These are phyloP conservation scores for Petaurus breviceps DNA, from an alignment of 2,113 vertebrate species.

Conservation along the genomic window DNA sequence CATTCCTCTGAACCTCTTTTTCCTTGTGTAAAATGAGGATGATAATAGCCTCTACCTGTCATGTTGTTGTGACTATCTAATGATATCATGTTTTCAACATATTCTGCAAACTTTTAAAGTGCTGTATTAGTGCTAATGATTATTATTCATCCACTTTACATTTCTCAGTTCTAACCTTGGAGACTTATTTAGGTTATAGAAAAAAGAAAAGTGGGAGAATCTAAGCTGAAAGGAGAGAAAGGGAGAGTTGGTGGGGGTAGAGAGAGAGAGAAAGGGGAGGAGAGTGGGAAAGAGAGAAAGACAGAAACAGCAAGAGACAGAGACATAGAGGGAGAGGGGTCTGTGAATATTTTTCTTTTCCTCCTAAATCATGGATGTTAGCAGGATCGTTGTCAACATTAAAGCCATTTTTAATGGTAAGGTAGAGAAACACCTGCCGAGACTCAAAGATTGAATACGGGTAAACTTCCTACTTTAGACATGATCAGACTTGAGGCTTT, in stretches of 20 bases:
- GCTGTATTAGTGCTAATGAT: neutral
- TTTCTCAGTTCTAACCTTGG: neutral
- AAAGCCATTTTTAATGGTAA: neutral
- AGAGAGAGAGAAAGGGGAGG: neutral
- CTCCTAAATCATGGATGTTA: neutral
- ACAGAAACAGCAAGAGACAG: too few relatives aligned
- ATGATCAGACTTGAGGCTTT: conserved; percentile 38
- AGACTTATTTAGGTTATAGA: neutral
- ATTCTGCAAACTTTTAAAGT: neutral
- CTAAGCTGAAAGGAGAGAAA: neutral
- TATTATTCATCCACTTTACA: neutral
- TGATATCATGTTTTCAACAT: neutral
- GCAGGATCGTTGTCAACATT: neutral
- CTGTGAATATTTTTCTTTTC: neutral
- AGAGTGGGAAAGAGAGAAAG: neutral
- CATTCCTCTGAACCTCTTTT: neutral
- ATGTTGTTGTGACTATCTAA: neutral
- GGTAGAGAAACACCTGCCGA: conserved; percentile 42
- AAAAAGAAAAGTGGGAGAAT: neutral
- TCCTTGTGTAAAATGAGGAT: neutral
- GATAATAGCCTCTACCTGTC: neutral
- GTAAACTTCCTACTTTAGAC: neutral
- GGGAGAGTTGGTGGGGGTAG: rapidly evolving
- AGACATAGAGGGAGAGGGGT: rapidly evolving
- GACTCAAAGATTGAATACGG: conserved; percentile 27